Evolutionary conservation across 1,140 invertebrate species (phyloP).

Genomic region (Drosophila grimshawi): DNA sequence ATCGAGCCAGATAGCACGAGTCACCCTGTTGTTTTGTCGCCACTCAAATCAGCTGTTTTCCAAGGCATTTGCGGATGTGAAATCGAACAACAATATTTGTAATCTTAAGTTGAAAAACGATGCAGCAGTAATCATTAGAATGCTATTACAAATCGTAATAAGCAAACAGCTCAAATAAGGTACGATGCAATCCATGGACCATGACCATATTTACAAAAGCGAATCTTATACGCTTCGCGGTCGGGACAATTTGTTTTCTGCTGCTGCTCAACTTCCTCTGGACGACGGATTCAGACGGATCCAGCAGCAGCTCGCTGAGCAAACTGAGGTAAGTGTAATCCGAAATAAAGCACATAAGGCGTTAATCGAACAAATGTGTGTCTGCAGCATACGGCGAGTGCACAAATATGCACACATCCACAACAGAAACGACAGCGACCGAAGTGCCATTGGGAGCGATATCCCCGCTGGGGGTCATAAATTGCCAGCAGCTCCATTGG

Average conservation of each 20-base stretch:
- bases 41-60: slow-evolving; percentile 33
- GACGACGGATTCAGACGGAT: slow-evolving; percentile 57
- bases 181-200: slow-evolving; percentile 68
- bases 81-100: slow-evolving; percentile 44
- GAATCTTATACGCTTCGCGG: slow-evolving; percentile 71
- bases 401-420: slow-evolving; percentile 76
- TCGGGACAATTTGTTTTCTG: slow-evolving; percentile 65
- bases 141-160: slow-evolving; percentile 36
- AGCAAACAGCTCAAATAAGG: slow-evolving; percentile 40
- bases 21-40: slow-evolving; percentile 37
- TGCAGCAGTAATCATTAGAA: slow-evolving; percentile 34
- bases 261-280: slow-evolving; percentile 72
- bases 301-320: slow-evolving; percentile 60
- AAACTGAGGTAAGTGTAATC: slow-evolving; percentile 60
- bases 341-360: not conserved
- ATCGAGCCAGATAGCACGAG: not conserved
- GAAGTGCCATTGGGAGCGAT: slow-evolving; percentile 19
- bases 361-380: slow-evolving; percentile 7
- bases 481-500: slow-evolving; percentile 62
- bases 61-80: slow-evolving; percentile 7
- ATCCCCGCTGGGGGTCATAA: slow-evolving; percentile 18
- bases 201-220: slow-evolving; percentile 71
- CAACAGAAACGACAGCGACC: slow-evolving; percentile 41
- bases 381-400: slow-evolving; percentile 66
- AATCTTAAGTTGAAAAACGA: slow-evolving; percentile 17